Conservation (phyloP, 2,797 vertebrate genomes). For the Sebastes trivittatus region DNA sequence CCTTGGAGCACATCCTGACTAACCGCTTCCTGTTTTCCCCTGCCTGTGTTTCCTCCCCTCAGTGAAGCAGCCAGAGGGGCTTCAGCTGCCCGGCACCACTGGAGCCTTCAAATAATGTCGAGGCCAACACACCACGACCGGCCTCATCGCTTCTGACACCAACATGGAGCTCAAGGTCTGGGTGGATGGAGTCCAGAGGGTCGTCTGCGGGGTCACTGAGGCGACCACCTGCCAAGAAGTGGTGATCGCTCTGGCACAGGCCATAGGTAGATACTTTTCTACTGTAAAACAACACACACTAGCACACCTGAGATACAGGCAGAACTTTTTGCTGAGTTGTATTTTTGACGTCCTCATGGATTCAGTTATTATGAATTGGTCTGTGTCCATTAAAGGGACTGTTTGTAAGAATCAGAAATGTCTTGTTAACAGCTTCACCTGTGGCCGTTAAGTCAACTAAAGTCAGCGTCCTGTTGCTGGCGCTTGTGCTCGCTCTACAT, state of each 20-base stretch:
- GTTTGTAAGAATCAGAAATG: no score
- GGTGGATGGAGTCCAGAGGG: conserved; percentile 98
- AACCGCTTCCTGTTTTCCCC: conserved; percentile 68
- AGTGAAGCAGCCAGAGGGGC: conserved; percentile 56
- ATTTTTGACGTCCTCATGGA: not conserved
- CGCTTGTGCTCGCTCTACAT: no score
- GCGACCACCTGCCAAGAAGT: conserved; percentile 98
- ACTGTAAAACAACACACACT: not conserved
- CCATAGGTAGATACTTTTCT: conserved; percentile 87
- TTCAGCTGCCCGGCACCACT: conserved; percentile 52
- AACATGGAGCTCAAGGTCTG: conserved; percentile 99
- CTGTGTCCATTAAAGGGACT: not conserved
- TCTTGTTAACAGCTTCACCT: no score
- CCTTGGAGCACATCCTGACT: conserved; percentile 63
- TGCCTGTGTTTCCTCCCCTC: conserved; percentile 47
- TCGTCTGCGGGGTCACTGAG: conserved; percentile 97
- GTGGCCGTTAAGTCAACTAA: no score
- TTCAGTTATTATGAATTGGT: not conserved
- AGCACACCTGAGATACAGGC: not conserved
- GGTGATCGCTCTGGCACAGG: conserved; percentile 98
- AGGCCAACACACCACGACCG: conserved; percentile 51
- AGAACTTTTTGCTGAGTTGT: not conserved
- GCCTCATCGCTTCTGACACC: conserved; percentile 72
- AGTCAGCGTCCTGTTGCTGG: no score
- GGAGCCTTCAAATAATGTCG: conserved; percentile 71